Percentiles rank a stretch among this genome's conserved stretches.
These are phyloP conservation scores for Piezodorus guildinii DNA, from an alignment of 1,140 invertebrate genomes.

Conservation along the genomic window DNA sequence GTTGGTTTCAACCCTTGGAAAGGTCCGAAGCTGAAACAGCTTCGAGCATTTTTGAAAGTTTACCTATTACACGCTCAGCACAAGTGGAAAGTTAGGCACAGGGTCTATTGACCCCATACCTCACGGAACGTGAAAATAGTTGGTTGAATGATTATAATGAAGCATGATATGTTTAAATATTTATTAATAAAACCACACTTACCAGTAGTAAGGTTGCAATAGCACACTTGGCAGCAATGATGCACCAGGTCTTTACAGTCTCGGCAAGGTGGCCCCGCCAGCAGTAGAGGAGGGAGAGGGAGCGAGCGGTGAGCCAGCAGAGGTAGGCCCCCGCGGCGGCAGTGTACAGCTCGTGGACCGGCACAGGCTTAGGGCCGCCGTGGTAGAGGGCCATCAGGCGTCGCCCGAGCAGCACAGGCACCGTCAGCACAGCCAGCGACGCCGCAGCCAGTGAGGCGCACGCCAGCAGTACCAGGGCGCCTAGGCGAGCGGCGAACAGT, in stretches of 20 bases:
- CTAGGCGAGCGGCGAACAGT: slow-evolving; percentile 67
- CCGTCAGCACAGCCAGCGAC: slow-evolving; percentile 69
- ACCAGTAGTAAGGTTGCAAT: slow-evolving; percentile 62
- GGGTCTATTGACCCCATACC: too few relatives aligned
- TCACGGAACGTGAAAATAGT: too few relatives aligned
- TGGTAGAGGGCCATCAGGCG: slow-evolving; percentile 78
- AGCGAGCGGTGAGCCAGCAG: slow-evolving; percentile 76
- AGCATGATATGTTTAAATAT: too few relatives aligned
- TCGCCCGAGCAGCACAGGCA: slow-evolving; percentile 83
- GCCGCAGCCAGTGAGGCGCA: slow-evolving; percentile 72
- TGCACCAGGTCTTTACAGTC: slow-evolving; percentile 32
- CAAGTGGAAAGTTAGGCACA: too few relatives aligned
- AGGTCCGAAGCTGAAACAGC: too few relatives aligned
- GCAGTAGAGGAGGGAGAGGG: slow-evolving; percentile 61
- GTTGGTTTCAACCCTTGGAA: too few relatives aligned
- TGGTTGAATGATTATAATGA: too few relatives aligned
- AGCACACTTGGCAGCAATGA: slow-evolving; percentile 51
- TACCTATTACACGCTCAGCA: too few relatives aligned
- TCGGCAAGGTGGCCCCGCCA: slow-evolving; percentile 58
- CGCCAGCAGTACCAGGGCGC: slow-evolving; percentile 64
- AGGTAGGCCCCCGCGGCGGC: slow-evolving; percentile 87
- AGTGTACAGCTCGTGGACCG: slow-evolving; percentile 90
- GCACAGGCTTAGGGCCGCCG: slow-evolving; percentile 37
- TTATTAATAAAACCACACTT: too few relatives aligned
- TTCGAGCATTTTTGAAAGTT: too few relatives aligned